A percentile compares a stretch with the other conserved stretches of the same genome.
Conservation (phyloP, 1,140 invertebrate species). For the Trinorchestia longiramus region DNA sequence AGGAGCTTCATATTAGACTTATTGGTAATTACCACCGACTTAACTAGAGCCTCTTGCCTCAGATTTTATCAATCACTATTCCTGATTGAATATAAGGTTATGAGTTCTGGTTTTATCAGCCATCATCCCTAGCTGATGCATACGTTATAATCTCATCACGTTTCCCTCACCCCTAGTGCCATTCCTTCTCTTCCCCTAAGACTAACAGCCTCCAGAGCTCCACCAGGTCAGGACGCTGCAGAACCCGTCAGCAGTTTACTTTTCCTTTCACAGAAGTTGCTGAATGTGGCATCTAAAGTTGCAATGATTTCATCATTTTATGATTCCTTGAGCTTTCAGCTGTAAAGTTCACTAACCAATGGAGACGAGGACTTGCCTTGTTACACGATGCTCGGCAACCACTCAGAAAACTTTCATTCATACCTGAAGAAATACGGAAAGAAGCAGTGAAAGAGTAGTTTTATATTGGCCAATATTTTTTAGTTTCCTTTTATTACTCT, state of each 20-base stretch:
- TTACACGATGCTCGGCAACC: not conserved
- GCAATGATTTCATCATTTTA: conserved; percentile 11
- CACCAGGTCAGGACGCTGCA: not conserved
- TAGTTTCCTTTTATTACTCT: not conserved
- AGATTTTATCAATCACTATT: no score
- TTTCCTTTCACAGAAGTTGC: not conserved
- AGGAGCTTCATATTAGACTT: no score
- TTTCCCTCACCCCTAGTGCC: not conserved
- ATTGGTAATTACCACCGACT: no score
- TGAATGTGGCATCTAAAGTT: conserved; percentile 29
- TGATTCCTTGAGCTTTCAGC: not conserved
- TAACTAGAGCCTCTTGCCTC: no score
- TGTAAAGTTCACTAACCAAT: conserved; percentile 2
- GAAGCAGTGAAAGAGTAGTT: not conserved
- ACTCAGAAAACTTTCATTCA: not conserved
- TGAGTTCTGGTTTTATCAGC: no score
- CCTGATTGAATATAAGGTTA: no score
- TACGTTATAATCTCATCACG: not conserved
- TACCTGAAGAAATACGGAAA: not conserved
- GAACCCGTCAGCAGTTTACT: not conserved
- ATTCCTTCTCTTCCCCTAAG: no score
- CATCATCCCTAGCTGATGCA: not conserved
- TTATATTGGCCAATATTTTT: not conserved
- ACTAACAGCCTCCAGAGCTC: not conserved
- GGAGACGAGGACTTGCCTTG: not conserved